These are phyloP conservation scores for Chorisops tibialis DNA, from an alignment of 2,888 invertebrate genomes.

Conservation along the genomic window DNA sequence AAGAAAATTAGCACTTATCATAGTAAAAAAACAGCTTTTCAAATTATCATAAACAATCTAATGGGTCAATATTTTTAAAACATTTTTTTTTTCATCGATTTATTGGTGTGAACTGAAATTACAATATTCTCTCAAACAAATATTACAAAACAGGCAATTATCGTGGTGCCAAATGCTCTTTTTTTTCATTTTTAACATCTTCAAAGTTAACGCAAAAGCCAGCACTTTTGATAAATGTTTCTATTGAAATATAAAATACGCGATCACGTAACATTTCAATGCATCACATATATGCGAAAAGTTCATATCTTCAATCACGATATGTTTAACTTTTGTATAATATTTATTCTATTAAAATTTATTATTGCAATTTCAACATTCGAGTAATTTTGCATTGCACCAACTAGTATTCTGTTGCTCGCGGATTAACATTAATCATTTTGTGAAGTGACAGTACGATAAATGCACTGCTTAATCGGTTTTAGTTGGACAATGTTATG, in stretches of 20 bases:
- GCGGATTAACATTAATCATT: too few relatives aligned
- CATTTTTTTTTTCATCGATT: not conserved
- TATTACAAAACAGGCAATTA: constrained; percentile 12
- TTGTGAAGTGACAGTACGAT: too few relatives aligned
- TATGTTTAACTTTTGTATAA: too few relatives aligned
- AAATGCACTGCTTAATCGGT: too few relatives aligned
- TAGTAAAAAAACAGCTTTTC: not conserved
- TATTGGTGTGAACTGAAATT: not conserved
- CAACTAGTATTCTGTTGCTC: too few relatives aligned
- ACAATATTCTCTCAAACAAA: not conserved
- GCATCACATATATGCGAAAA: not conserved
- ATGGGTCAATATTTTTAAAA: constrained; percentile 2
- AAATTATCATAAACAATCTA: constrained; percentile 19
- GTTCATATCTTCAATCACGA: too few relatives aligned
- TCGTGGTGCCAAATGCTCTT: not conserved
- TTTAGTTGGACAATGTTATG: too few relatives aligned
- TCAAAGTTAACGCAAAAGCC: not conserved
- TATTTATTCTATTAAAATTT: too few relatives aligned
- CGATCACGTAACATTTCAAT: constrained; percentile 9
- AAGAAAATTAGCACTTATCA: not conserved
- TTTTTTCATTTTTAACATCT: not conserved
- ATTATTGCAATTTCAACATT: too few relatives aligned
- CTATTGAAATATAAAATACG: constrained; percentile 7
- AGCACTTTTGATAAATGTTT: not conserved
- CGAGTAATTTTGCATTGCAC: too few relatives aligned